Conservation (phyloP, 2,797 vertebrate species). For the Phylloscopus collybita region DNA sequence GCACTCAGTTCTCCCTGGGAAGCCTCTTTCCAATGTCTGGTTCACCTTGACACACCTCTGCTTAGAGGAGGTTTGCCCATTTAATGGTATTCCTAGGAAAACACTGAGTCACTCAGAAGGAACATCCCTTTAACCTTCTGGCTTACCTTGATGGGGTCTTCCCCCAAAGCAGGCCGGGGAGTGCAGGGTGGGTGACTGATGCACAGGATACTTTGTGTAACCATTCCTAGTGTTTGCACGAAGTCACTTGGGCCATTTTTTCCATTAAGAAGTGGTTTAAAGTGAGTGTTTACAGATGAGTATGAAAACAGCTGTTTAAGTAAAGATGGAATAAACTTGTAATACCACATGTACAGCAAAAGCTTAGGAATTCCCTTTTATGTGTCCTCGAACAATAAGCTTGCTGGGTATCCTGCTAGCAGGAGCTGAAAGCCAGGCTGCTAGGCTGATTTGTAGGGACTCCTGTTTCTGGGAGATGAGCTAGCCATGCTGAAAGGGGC, state of each 20-base stretch:
- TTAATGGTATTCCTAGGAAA: background rate
- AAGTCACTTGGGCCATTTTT: conserved; percentile 56
- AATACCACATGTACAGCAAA: conserved; percentile 74
- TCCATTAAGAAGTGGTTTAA: conserved; percentile 62
- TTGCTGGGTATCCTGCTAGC: conserved; percentile 66
- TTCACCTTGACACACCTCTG: background rate
- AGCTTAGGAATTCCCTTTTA: conserved; percentile 55
- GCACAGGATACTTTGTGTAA: conserved; percentile 46
- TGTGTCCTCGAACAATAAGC: conserved; percentile 68
- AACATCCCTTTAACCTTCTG: conserved; percentile 27
- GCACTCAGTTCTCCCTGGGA: background rate
- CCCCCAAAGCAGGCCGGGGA: conserved; percentile 24
- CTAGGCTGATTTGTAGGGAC: background rate
- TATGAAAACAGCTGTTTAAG: conserved; percentile 68
- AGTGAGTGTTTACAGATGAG: conserved; percentile 62
- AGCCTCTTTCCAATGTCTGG: background rate
- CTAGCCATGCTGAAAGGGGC: background rate
- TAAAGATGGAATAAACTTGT: conserved; percentile 77
- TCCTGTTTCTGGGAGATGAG: background rate
- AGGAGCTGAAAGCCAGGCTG: conserved; percentile 34
- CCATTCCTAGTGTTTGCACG: conserved; percentile 53
- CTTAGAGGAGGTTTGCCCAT: background rate
- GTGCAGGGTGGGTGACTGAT: conserved; percentile 45
- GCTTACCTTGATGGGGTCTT: conserved; percentile 50
- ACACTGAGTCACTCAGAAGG: background rate